A percentile compares a stretch with the other conserved stretches of the same genome.
Conservation (phyloP, 1,140 invertebrate species). For the Pinna nobilis region DNA sequence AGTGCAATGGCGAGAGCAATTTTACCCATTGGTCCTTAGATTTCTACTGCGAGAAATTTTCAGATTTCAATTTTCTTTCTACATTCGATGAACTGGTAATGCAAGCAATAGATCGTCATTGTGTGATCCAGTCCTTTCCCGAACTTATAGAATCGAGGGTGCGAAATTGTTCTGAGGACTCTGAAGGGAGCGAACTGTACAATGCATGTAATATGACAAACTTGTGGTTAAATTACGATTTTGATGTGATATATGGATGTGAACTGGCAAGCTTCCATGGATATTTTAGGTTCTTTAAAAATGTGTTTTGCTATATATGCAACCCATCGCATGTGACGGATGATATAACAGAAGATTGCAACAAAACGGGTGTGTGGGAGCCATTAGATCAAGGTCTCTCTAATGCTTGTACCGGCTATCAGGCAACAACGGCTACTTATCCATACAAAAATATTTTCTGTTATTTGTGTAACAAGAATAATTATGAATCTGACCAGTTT, state of each 20-base stretch:
- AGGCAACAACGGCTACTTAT: background rate
- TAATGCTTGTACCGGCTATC: background rate
- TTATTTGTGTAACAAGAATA: no score
- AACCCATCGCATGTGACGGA: background rate
- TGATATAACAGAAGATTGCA: background rate
- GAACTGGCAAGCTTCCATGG: background rate
- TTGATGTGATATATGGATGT: background rate
- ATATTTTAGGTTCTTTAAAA: background rate
- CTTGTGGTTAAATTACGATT: background rate
- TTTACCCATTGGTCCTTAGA: background rate
- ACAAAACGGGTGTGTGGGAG: background rate
- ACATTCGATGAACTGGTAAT: background rate
- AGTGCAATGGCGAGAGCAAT: background rate
- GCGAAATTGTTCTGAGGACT: background rate
- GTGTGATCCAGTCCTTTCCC: background rate
- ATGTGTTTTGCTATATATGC: background rate
- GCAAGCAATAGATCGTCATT: background rate
- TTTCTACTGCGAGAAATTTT: background rate
- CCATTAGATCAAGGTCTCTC: background rate
- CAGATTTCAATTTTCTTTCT: background rate
- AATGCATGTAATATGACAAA: background rate
- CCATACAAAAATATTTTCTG: no score
- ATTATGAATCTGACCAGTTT: no score
- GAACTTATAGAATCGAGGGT: background rate
- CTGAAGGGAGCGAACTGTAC: background rate